Percentiles rank a stretch among this genome's conserved stretches.
Evolutionary conservation across 2,797 vertebrate genomes (phyloP).

Genomic region (Taenioides sp.): DNA sequence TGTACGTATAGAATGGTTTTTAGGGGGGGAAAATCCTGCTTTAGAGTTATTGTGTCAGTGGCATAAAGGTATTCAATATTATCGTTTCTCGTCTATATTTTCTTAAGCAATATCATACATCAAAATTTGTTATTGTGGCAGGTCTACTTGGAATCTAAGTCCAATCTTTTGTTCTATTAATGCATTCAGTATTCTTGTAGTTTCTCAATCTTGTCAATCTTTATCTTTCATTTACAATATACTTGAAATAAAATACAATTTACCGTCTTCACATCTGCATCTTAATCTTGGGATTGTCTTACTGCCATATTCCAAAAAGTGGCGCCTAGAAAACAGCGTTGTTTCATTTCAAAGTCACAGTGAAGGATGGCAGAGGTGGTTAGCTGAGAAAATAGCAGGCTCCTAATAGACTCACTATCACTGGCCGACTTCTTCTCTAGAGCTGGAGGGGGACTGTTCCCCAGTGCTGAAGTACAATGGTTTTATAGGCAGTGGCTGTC

Average conservation of each 20-base stretch:
- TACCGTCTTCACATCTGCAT: background rate
- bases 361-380: slow-evolving; percentile 36
- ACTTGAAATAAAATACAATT: background rate
- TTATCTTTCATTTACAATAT: background rate
- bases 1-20: too few relatives aligned
- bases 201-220: background rate
- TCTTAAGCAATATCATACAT: too few relatives aligned
- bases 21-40: too few relatives aligned
- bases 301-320: background rate
- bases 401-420: slow-evolving; percentile 28
- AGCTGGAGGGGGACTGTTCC: slow-evolving; percentile 35
- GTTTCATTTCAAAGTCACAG: slow-evolving; percentile 41
- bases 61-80: too few relatives aligned
- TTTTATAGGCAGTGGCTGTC: slow-evolving; percentile 42
- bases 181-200: background rate
- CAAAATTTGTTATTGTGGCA: too few relatives aligned
- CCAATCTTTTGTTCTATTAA: too few relatives aligned
- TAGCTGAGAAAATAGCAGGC: slow-evolving; percentile 28
- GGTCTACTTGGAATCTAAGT: too few relatives aligned
- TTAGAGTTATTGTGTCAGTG: too few relatives aligned
- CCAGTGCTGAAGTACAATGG: slow-evolving; percentile 41
- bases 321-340: background rate
- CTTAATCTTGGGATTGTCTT: background rate
- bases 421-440: slow-evolving; percentile 14
- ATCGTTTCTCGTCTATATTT: too few relatives aligned